phyloP scores from a whole-genome alignment of 2,113 vertebrate species.

The Cercopithecus mona region DNA sequence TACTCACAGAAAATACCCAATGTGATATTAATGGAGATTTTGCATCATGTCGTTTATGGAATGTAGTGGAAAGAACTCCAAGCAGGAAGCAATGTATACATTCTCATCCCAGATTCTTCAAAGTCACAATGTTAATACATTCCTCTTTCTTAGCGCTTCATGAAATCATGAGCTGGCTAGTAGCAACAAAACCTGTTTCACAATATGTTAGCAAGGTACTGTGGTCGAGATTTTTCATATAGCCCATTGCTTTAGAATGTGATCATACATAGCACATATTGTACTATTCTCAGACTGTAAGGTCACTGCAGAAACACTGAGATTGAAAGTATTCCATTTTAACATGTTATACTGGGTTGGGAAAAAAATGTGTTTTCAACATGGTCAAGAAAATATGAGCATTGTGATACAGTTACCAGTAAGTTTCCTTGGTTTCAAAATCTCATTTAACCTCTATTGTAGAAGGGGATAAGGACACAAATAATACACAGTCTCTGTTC shows the following conservation, averaged over 20 bases:
- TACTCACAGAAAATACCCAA: background rate
- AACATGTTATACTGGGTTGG: background rate
- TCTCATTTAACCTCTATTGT: background rate
- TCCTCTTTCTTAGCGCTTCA: background rate
- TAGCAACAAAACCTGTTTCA: background rate
- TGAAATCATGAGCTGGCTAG: background rate
- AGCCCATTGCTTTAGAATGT: background rate
- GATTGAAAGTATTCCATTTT: background rate
- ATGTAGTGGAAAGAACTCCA: background rate
- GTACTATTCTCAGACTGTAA: background rate
- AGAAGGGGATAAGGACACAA: background rate
- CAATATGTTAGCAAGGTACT: background rate
- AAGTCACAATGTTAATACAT: background rate
- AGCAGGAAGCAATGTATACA: background rate
- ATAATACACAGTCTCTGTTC: background rate
- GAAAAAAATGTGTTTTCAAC: background rate
- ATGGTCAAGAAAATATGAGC: background rate
- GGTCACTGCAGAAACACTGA: background rate
- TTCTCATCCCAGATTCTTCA: background rate
- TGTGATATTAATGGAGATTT: background rate
- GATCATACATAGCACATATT: background rate
- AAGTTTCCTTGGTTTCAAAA: conserved; percentile 43
- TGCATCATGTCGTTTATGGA: background rate
- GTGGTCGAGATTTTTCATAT: background rate
- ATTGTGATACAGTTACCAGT: background rate